phyloP scores from a whole-genome alignment of 2,797 vertebrate species.

The Coracias cyanogaster region DNA sequence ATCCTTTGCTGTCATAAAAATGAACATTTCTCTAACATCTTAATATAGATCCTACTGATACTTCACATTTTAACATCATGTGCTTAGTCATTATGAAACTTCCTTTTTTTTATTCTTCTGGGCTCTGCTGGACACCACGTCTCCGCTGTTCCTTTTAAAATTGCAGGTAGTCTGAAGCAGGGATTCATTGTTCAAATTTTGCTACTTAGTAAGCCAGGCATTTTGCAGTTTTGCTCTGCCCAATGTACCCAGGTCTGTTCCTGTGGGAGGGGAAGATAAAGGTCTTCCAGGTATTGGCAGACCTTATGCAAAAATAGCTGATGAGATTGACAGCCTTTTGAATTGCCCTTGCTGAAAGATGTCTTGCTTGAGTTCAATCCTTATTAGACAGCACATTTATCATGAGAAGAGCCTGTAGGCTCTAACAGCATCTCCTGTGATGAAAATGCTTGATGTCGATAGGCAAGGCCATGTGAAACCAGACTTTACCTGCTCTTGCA shows the following conservation, averaged over 20 bases:
- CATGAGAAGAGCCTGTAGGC: background rate
- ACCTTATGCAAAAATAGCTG: background rate
- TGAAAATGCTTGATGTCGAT: background rate
- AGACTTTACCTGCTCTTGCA: background rate
- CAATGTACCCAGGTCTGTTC: background rate
- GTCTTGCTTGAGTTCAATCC: background rate
- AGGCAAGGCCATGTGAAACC: background rate
- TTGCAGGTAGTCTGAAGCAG: background rate
- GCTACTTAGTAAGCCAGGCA: background rate
- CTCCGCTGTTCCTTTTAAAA: background rate
- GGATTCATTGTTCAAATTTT: background rate
- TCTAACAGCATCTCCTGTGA: background rate
- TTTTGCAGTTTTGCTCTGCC: background rate
- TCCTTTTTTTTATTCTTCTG: background rate
- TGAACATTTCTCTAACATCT: background rate
- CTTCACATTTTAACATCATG: background rate
- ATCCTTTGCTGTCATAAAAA: constrained; percentile 19
- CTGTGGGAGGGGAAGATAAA: background rate
- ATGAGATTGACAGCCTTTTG: background rate
- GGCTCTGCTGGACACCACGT: background rate
- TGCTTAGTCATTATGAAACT: background rate
- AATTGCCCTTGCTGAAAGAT: background rate
- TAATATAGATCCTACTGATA: background rate
- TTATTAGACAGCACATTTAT: background rate
- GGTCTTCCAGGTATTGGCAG: background rate